Conservation (phyloP, 2,888 invertebrate species). For the Meteorus cinctellus region DNA sequence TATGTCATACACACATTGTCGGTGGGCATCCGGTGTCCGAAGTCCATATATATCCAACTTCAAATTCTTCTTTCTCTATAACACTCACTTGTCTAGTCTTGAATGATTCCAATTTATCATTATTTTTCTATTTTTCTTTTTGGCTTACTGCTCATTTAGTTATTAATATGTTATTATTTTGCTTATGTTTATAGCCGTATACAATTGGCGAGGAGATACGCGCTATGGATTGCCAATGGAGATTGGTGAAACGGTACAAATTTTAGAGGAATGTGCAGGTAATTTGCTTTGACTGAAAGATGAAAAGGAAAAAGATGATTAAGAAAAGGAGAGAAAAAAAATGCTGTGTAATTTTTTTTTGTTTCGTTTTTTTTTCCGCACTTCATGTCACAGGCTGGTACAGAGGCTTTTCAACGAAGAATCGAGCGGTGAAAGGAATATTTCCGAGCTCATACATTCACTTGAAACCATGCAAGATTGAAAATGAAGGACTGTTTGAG, state of each 20-base stretch:
- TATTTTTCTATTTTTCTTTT: not conserved
- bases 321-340: not conserved
- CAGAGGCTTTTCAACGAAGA: slow-evolving; percentile 88
- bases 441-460: slow-evolving; percentile 89
- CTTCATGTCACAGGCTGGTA: slow-evolving; percentile 82
- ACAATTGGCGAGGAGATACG: slow-evolving; percentile 91
- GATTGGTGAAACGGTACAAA: slow-evolving; percentile 94
- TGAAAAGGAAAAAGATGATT: slow-evolving; percentile 15
- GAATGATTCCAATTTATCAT: slow-evolving; percentile 5
- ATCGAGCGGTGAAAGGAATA: slow-evolving; percentile 80
- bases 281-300: slow-evolving; percentile 55
- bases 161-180: slow-evolving; percentile 30
- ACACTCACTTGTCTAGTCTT: not conserved
- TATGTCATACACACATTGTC: slow-evolving; percentile 70
- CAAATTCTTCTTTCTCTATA: slow-evolving; percentile 4
- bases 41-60: slow-evolving; percentile 25
- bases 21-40: slow-evolving; percentile 65
- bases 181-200: slow-evolving; percentile 82
- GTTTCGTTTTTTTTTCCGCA: slow-evolving; percentile 36
- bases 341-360: slow-evolving; percentile 6
- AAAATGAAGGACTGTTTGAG: slow-evolving; percentile 86
- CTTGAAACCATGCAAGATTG: slow-evolving; percentile 85
- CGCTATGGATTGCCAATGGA: slow-evolving; percentile 87
- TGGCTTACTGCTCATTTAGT: slow-evolving; percentile 3
- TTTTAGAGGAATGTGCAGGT: slow-evolving; percentile 92